Base-by-base conservation (phyloP, 2,113 vertebrate species). In the Verasper variegatus region DNA sequence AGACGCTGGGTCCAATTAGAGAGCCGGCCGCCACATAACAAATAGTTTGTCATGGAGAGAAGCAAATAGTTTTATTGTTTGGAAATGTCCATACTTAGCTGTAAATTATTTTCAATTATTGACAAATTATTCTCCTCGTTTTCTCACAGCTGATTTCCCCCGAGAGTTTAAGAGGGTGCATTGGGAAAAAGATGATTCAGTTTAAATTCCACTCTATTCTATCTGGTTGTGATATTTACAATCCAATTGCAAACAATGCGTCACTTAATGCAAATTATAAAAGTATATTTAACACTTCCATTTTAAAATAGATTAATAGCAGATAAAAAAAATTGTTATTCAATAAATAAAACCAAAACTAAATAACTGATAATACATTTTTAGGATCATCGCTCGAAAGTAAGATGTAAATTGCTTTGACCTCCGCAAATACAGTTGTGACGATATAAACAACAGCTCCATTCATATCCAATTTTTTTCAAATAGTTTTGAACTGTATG, bases 41-140 rank as follows among this genome's bases (percentile, higher is more conserved):
- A 87, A 82, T 87, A 70, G 75, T 82, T 86, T 75, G 76, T 63
- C 76, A 78, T 80, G 66, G 67, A 88, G 27, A 56, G 83, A 69
- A 23, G 17, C 35, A 84, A 78, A 84, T 82, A 73, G 72, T 86
- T 89, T 85, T 86, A 86, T 87, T 89, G 83, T 83, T 82, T 85
- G 71, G 55, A 72, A 75, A 83, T 2, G 9, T 84, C 71, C 55
- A 64, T 78, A 69, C 68, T 81, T 72, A 77, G 86, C 66, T 80
- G 81, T 92, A 86, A 86, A 93, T 91, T 83, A 76, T 86, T 66
- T 64, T 63, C 79, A 89, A 68, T 89, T 89, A 91, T 89, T 89
- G 90, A 80, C 84, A 80, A 69, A 91, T 91, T 84, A 85, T 82
- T 81, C 74, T 77, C 56, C 56, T 40, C 56, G 69, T 88, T 91